Conservation (phyloP, 1,140 invertebrate genomes). For the Saxidomus purpurata region DNA sequence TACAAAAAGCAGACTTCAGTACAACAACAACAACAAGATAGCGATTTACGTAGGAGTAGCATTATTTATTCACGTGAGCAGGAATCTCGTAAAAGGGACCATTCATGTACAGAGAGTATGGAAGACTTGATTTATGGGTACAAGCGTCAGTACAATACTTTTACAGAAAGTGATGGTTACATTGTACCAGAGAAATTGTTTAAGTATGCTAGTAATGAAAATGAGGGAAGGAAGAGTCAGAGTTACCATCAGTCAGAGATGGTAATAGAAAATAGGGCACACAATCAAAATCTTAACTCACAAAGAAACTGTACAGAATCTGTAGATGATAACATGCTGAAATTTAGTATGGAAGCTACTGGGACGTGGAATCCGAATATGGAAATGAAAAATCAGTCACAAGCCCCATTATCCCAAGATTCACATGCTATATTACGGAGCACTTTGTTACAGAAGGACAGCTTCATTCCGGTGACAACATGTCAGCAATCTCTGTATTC, state of each 20-base stretch:
- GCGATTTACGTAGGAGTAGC: background rate
- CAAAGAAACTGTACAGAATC: background rate
- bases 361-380: background rate
- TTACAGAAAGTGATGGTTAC: too few species aligned
- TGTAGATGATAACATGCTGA: background rate
- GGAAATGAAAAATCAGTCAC: background rate
- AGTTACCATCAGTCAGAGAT: background rate
- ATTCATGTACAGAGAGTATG: background rate
- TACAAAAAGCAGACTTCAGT: background rate
- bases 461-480: background rate
- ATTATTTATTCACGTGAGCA: background rate
- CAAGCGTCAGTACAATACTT: background rate
- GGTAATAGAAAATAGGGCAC: background rate
- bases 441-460: constrained; percentile 9
- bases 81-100: constrained; percentile 13
- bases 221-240: background rate
- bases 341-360: background rate
- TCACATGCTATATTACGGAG: constrained; percentile 20
- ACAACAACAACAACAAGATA: background rate
- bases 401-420: background rate
- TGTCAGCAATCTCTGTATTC: background rate
- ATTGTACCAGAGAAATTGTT: background rate
- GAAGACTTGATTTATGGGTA: constrained; percentile 8
- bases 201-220: background rate
- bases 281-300: background rate